Evolutionary conservation across 2,113 vertebrate genomes (phyloP).

Genomic region (Delphinus delphis): DNA sequence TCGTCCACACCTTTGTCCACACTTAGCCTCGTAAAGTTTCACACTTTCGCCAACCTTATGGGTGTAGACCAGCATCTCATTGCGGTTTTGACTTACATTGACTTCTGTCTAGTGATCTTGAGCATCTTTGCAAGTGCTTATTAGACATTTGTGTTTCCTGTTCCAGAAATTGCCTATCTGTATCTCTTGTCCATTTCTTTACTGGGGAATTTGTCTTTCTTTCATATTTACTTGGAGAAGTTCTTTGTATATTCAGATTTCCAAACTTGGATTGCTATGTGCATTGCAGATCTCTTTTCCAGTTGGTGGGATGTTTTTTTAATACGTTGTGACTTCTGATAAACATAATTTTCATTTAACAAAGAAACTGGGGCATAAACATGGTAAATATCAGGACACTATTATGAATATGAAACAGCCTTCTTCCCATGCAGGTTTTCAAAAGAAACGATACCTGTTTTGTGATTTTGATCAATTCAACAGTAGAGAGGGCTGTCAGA

Average conservation of each 20-base stretch:
- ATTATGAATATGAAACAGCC: not conserved
- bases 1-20: not conserved
- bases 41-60: not conserved
- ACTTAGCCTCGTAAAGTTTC: not conserved
- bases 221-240: not conserved
- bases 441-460: not conserved
- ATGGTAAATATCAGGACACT: not conserved
- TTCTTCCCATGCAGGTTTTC: not conserved
- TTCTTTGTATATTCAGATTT: not conserved
- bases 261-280: not conserved
- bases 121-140: not conserved
- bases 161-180: not conserved
- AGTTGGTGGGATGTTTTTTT: not conserved
- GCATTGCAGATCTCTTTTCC: not conserved
- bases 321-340: slow-evolving; percentile 4
- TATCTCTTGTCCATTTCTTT: not conserved
- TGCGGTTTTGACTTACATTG: not conserved
- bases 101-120: not conserved
- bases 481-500: not conserved
- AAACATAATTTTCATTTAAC: not conserved
- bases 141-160: not conserved
- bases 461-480: not conserved
- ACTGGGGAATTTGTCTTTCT: not conserved
- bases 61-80: not conserved
- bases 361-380: not conserved